A percentile compares a stretch with the other conserved stretches of the same genome.
Conservation (phyloP, 2,888 invertebrate species). For the Trachelus troglodyta region DNA sequence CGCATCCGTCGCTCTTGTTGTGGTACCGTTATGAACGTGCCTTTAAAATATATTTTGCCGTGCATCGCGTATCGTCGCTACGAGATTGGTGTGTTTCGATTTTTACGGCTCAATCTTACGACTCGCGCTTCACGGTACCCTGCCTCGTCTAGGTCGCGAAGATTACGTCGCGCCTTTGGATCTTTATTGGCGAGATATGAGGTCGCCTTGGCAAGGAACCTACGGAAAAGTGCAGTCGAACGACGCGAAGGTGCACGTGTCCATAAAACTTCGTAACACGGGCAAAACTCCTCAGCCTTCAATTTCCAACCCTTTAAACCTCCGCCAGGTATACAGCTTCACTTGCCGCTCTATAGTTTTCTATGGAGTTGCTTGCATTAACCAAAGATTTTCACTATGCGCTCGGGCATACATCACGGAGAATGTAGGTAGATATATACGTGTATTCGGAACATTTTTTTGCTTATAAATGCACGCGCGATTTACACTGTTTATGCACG, state of each 20-base stretch:
- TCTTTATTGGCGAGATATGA: neutral
- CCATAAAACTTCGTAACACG: neutral
- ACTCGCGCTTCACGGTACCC: neutral
- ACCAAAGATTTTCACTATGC: neutral
- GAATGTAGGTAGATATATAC: neutral
- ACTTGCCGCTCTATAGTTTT: neutral
- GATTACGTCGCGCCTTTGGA: neutral
- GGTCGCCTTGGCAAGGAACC: neutral
- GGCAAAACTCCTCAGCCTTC: neutral
- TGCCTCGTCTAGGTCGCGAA: neutral
- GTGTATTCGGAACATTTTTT: neutral
- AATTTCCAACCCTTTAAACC: neutral
- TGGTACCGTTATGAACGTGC: slow-evolving; percentile 30
- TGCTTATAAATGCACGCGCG: neutral
- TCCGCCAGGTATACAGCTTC: neutral
- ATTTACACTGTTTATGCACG: neutral
- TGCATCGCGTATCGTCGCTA: neutral
- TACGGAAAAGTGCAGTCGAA: neutral
- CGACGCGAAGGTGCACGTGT: neutral
- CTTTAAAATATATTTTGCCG: slow-evolving; percentile 37
- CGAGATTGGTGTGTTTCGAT: neutral
- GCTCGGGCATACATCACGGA: neutral
- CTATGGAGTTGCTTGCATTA: neutral
- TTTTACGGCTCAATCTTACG: neutral
- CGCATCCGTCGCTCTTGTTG: neutral